phyloP scores from a whole-genome alignment of 2,888 invertebrate genomes.

The Euplagia quadripunctaria region DNA sequence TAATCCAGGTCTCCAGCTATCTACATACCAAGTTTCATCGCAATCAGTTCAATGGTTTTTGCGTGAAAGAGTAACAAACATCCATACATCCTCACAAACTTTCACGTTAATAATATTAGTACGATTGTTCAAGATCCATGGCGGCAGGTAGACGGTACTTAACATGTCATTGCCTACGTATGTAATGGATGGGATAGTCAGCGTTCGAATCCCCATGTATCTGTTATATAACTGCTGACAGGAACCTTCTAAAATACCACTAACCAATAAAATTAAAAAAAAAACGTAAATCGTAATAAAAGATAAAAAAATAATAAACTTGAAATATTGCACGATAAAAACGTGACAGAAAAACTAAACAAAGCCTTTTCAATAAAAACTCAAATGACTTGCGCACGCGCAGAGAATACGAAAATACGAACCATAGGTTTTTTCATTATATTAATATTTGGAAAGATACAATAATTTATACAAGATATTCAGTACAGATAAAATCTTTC shows the following conservation, averaged over 20 bases:
- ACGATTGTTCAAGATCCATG: no score
- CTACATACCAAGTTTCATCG: no score
- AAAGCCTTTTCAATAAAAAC: slow-evolving; percentile 31
- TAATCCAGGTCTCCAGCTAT: no score
- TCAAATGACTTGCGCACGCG: slow-evolving; percentile 30
- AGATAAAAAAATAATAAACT: slow-evolving; percentile 14
- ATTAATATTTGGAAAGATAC: slow-evolving; percentile 31
- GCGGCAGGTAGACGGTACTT: no score
- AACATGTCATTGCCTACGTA: no score
- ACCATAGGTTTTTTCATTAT: slow-evolving; percentile 33
- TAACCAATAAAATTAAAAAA: neutral
- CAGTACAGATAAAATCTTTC: neutral
- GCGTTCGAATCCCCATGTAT: neutral
- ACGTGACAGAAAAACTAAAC: slow-evolving; percentile 34
- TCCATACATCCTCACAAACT: no score
- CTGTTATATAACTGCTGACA: neutral
- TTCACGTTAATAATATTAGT: no score
- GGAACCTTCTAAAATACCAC: neutral
- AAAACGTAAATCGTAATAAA: neutral
- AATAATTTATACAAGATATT: slow-evolving; percentile 1
- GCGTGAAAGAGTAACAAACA: no score
- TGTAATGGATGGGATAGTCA: neutral
- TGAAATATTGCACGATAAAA: slow-evolving; percentile 14
- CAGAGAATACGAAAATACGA: slow-evolving; percentile 39
- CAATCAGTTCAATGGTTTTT: no score